These are phyloP conservation scores for Catocala sponsa DNA, from an alignment of 2,888 invertebrate genomes.

Conservation along the genomic window DNA sequence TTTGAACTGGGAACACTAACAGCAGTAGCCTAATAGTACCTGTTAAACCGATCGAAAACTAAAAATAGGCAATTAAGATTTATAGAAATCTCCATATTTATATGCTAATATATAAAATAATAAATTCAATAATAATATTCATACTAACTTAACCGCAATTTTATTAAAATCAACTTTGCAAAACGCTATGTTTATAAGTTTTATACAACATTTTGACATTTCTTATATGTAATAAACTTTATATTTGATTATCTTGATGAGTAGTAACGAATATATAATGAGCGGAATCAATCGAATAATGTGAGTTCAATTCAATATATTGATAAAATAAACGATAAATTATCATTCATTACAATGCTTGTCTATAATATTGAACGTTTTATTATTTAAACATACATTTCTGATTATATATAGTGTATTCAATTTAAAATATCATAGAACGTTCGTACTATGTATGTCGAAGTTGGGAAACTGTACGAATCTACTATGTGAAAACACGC, in stretches of 20 bases:
- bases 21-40: not conserved
- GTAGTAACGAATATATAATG: slow-evolving; percentile 35
- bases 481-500: no score
- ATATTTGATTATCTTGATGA: slow-evolving; percentile 28
- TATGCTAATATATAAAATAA: slow-evolving; percentile 7
- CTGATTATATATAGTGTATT: not conserved
- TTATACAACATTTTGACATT: slow-evolving; percentile 17
- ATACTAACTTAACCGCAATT: not conserved
- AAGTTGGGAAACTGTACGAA: not conserved
- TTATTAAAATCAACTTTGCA: slow-evolving; percentile 1
- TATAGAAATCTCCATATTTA: slow-evolving; percentile 1
- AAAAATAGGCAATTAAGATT: slow-evolving; percentile 1
- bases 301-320: slow-evolving; percentile 17
- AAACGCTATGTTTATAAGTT: not conserved
- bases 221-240: slow-evolving; percentile 32
- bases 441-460: not conserved
- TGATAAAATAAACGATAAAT: slow-evolving; percentile 13
- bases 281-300: slow-evolving; percentile 24
- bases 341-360: not conserved
- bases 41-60: not conserved
- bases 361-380: slow-evolving; percentile 3
- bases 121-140: not conserved
- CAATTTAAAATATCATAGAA: not conserved
- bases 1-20: not conserved
- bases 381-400: slow-evolving; percentile 6